phyloP scores from a whole-genome alignment of 1,140 invertebrate genomes.

The Thalassaphorura encarpata region DNA sequence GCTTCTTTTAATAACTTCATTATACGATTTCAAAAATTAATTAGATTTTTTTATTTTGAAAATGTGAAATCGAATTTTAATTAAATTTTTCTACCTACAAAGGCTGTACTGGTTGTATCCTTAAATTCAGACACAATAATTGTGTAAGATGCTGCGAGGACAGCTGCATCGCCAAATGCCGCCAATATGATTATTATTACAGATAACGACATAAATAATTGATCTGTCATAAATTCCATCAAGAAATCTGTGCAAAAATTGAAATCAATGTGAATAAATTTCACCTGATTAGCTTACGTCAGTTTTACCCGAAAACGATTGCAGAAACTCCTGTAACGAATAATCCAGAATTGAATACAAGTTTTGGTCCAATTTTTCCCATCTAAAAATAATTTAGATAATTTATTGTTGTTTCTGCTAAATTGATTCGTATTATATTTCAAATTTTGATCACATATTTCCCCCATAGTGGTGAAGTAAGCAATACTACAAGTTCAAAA shows the following conservation, averaged over 20 bases:
- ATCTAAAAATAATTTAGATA: conserved; percentile 44
- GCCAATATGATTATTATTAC: conserved; percentile 47
- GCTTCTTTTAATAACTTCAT: too few species aligned
- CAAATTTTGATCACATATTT: conserved; percentile 50
- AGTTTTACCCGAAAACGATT: background rate
- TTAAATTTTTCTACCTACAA: conserved; percentile 38
- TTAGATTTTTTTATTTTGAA: background rate
- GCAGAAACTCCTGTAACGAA: conserved; percentile 58
- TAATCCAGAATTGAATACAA: conserved; percentile 76
- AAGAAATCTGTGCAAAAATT: background rate
- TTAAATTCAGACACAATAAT: conserved; percentile 57
- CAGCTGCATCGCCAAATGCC: conserved; percentile 49
- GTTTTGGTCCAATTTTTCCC: conserved; percentile 67
- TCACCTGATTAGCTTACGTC: too few species aligned
- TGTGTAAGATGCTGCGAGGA: conserved; percentile 48
- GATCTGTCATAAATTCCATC: background rate
- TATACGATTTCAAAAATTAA: background rate
- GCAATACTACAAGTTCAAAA: conserved; percentile 80
- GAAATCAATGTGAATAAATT: too few species aligned
- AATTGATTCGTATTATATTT: conserved; percentile 3
- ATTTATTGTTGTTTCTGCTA: too few species aligned
- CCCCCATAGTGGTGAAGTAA: conserved; percentile 79
- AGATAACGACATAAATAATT: conserved; percentile 45
- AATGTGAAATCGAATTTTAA: background rate
- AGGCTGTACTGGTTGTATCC: conserved; percentile 45